Evolutionary conservation across 2,797 vertebrate species (phyloP), one percentile per base, ranked within the genome.

Genomic region (Chromobotia macracanthus): DNA sequence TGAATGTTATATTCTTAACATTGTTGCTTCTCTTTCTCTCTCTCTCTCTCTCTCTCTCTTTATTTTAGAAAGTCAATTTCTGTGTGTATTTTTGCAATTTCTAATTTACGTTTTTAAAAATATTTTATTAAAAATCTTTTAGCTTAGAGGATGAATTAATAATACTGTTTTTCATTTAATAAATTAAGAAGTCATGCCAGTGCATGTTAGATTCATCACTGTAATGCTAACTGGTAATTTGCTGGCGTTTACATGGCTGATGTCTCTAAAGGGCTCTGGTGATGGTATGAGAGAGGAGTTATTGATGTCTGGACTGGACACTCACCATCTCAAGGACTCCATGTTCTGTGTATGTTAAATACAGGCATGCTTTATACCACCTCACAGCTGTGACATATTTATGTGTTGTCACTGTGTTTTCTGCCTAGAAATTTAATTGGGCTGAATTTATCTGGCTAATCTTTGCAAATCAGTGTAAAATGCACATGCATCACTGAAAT

Each of bases 1-100:
- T 93, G 93, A 90, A 86, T 89, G 60, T 89, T 86, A 91, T 84
- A 85, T 66, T 53, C 55, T 84, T 72, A 50, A 28, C 61, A 55
- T 79, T 66, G 28, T n/a, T 66, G 60, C 48, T 67, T 9, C 55
- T 21, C 46, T 63, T 44, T 58, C 72, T 66, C 28, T 58, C 9
- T 51, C 48, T 55, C 51, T 80, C 55, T 31, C 31, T 31, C 1
- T 31, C 31, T 31, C 31, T 31, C 31, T 31, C 4, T 50, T 50
- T 50, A 11, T 46, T 46, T 46, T 46, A n/a, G 44, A 13, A 9
- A 46, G 6, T 46, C 8, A 5, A 7, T 46, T 46, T 46, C 31
- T 31, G 31, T 31, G 31, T 31, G 3, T 31, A 31, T 3, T 31
- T 31, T 31, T 31, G 31, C n/a, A n/a, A n/a, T n/a, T n/a, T n/a